Base-by-base conservation (phyloP, 2,888 invertebrate genomes). In the Tetranychus truncatus region DNA sequence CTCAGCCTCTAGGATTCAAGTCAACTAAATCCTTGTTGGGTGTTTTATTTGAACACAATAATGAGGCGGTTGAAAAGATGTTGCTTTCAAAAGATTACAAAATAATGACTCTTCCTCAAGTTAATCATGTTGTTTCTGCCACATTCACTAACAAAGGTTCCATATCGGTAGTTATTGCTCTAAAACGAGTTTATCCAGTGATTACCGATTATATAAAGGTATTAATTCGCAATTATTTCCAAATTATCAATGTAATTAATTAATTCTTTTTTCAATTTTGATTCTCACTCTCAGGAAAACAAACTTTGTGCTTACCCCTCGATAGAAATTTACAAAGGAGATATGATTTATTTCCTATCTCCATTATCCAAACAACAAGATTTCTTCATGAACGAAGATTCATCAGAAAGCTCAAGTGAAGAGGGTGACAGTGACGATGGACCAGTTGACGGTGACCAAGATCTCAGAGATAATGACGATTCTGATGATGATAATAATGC, bases 331-430 rank as follows among this genome's bases (percentile, higher is more conserved):
- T 85, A 84, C 78, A 81, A 82, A 76, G 81, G 80, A 44, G 78
- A 80, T 34, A 78, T 78, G 20, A 84, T 85, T 11, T 78, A 82
- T 45, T 84, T 83, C 79, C 80, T 83, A 79, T 83, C 83, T 6
- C 84, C 84, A 0, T 79, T 85, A 66, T 81, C 83, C 8, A 82
- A 81, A 74, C 84, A 85, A 78, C 82, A 82, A 55, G 82, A 83
- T 74, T 85, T 85, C 80, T 84, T 76, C 55, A 77, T 76, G 45
- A 77, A 77, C 72, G 78, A 79, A 73, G 77, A 77, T 8, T 77
- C 77, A 6, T 78, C 78, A 34, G 77, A 78, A 66, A 77, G 74
- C 24, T 71, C 73, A 3, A 77, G 77, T 21, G 77, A 77, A 21
- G 76, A 76, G 11, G 76, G 74, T 45, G 75, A 75, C 6, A 34